Evolutionary conservation across 2,888 invertebrate species (phyloP).

Genomic region (Lithophane ornitopus): DNA sequence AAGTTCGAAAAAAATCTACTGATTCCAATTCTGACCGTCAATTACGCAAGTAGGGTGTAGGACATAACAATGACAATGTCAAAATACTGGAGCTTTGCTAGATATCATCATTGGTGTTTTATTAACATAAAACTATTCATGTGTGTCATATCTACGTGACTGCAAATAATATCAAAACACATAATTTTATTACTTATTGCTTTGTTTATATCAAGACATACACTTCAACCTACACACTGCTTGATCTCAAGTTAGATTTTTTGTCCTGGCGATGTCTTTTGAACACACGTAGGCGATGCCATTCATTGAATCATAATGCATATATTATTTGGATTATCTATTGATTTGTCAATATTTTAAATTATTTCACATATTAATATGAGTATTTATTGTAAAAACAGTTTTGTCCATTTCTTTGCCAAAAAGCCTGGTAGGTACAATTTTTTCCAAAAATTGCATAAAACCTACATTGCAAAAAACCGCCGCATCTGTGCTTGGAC

Average conservation of each 20-base stretch:
- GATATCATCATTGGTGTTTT: background rate
- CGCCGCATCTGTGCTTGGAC: constrained; percentile 49
- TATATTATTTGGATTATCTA: background rate
- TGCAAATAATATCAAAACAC: constrained; percentile 34
- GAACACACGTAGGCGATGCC: constrained; percentile 36
- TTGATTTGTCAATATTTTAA: background rate
- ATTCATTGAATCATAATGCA: constrained; percentile 33
- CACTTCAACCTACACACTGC: constrained; percentile 20
- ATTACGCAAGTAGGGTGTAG: too few species aligned
- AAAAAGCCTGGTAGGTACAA: too few species aligned
- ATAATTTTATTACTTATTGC: constrained; percentile 8
- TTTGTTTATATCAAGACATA: constrained; percentile 21
- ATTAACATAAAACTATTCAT: background rate
- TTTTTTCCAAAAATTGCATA: constrained; percentile 19
- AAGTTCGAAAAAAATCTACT: too few species aligned
- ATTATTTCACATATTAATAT: background rate
- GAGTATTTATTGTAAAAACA: background rate
- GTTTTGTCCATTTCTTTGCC: background rate
- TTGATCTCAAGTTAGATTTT: constrained; percentile 14
- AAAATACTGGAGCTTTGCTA: background rate
- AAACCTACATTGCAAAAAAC: constrained; percentile 28
- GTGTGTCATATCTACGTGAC: constrained; percentile 28
- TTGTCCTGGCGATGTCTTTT: constrained; percentile 28
- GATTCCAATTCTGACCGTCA: too few species aligned
- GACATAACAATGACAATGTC: background rate